Base-by-base conservation (phyloP, 2,888 invertebrate genomes). In the Steinernema carpocapsae region DNA sequence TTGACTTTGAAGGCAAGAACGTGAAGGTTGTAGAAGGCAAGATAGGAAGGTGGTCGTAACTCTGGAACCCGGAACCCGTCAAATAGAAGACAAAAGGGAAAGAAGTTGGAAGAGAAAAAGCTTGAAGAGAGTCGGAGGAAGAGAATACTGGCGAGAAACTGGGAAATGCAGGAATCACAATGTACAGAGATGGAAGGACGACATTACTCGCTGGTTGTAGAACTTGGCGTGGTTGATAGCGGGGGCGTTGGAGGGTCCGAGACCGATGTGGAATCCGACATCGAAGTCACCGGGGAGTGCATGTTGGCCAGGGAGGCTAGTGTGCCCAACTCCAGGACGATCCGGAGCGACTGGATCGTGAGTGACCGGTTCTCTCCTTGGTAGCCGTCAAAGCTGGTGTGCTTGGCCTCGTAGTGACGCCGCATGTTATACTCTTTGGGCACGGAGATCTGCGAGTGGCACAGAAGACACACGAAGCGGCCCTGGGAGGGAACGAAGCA, bases 381-480 rank as follows among this genome's bases (percentile, higher is more conserved):
- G 26, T 24, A 56, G 56, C 24, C 4, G 56, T 56, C 56, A 26
- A 56, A 56, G 26, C 56, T 56, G 56, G 56, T 56, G 56, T 56
- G 56, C 26, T 56, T 56, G 6, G 56, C 56, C 56, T 56, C 56
- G 56, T 56, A 56, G 56, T 56, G 56, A 26, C 56, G 56, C 2
- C 56, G 56, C 56, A 56, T 56, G 56, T 56, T 56, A 26, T 56
- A 56, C 26, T 56, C 56, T 19, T 56, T 56, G 56, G 56, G 56
- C 26, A 56, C 56, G 56, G 56, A 56, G 56, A 56, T 56, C 26
- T 56, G 56, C 6, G 56, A 56, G 56, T 56, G 56, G 56, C 56
- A 56, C 3, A 56, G 56, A 26, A 56, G 56, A 26, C 56, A 56
- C 24, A 56, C 56, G 56, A 56, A 56, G 22, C 56, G 56, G 56